Percentiles rank a stretch among this genome's conserved stretches.
Conservation (phyloP, 1,140 invertebrate genomes). For the Eciton burchellii region DNA sequence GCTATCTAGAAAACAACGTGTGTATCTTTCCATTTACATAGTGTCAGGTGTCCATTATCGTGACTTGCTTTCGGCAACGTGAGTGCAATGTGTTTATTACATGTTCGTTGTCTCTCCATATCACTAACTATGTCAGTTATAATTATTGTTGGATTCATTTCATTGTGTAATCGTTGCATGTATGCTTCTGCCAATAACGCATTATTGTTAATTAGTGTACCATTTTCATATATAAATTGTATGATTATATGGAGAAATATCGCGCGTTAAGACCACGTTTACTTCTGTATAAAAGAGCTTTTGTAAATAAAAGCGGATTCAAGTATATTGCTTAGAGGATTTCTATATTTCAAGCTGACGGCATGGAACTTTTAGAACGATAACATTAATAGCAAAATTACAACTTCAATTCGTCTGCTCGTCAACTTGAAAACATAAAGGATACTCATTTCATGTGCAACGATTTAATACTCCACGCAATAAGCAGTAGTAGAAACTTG, state of each 20-base stretch:
- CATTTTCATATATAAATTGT: not conserved
- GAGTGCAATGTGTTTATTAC: not conserved
- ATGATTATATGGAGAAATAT: too few species aligned
- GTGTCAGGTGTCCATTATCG: not conserved
- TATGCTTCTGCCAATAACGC: not conserved
- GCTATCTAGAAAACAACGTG: not conserved
- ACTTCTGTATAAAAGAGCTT: not conserved
- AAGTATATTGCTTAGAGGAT: not conserved
- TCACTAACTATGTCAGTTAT: not conserved
- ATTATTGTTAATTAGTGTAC: slow-evolving; percentile 31
- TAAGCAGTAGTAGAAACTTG: slow-evolving; percentile 24
- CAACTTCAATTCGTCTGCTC: not conserved
- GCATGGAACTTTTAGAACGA: not conserved
- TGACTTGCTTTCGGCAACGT: not conserved
- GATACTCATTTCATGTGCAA: not conserved
- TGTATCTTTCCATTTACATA: not conserved
- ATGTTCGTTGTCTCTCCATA: not conserved
- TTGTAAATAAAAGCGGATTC: not conserved
- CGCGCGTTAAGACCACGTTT: not conserved
- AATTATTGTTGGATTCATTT: slow-evolving; percentile 1
- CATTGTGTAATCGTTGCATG: not conserved
- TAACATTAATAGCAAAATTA: not conserved
- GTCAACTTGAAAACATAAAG: slow-evolving; percentile 14
- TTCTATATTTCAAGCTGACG: not conserved
- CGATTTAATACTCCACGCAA: slow-evolving; percentile 7